Base-by-base conservation (phyloP, 2,797 vertebrate genomes). In the Chanos chanos region DNA sequence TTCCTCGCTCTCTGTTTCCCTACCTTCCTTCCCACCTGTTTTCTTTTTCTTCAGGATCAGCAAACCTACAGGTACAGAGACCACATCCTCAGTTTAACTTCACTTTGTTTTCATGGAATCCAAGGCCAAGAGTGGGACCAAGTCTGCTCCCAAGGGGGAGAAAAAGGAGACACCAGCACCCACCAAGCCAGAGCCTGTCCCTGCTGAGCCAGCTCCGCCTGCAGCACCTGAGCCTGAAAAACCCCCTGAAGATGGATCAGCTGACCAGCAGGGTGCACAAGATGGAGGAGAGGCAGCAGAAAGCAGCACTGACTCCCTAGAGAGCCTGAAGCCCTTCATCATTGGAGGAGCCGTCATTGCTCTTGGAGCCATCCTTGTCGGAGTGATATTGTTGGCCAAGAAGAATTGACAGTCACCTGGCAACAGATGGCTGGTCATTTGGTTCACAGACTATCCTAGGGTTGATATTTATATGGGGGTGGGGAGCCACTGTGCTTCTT, bases 261-360 rank as follows among this genome's bases (percentile, higher is more conserved):
- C 81, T 44, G 85, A 88, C 53, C 77, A 76, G 47, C 82, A 85
- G 44, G 78, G 65, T 22, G 70, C 71, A 6, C 61, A 73, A 3
- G 83, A 79, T 66, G 81, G 73, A 41, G 82, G 77, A 1, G 83
- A 78, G 60, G 74, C 79, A n/a, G 68, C 72, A 4, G 80, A 81
- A 64, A 72, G 77, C 16, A 39, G 83, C 80, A 88, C 84, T 72
- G 88, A 90, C 85, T 84, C 77, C 78, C 77, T 90, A 74, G 89
- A 91, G 72, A 84, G 78, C 73, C 83, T 91, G 77, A 91, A 90
- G 65, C 90, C 90, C 18, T 90, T 90, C 73, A 78, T 91, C 58
- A 86, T 90, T 2, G 87, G 86, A 16, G 88, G 90, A 44, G 89
- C 81, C 1, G 63, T 90, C 39, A 78, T 91, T 22, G 88, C 88